Conservation (phyloP, 2,113 vertebrate species). For the Macquaria ambigua region DNA sequence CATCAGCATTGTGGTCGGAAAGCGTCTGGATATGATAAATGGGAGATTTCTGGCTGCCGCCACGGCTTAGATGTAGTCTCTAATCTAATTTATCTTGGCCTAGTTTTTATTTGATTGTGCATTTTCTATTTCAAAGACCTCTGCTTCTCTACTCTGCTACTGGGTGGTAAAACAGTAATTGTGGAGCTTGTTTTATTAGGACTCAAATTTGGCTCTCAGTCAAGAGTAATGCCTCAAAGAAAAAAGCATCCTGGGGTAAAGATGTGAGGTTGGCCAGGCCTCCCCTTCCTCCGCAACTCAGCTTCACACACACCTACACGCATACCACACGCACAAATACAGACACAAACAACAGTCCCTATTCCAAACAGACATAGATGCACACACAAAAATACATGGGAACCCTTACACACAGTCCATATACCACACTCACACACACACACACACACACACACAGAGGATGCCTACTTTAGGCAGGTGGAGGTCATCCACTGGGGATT, state of each 20-base stretch:
- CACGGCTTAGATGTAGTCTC: conserved; percentile 64
- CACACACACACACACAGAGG: conserved; percentile 47
- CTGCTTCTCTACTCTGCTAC: conserved; percentile 49
- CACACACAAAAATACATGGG: conserved; percentile 37
- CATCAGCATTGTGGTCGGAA: conserved; percentile 76
- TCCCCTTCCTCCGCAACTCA: conserved; percentile 41
- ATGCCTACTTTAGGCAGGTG: conserved; percentile 48
- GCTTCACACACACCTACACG: conserved; percentile 32
- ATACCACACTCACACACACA: conserved; percentile 32
- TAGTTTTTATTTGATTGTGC: conserved; percentile 81
- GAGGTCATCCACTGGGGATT: conserved; percentile 66
- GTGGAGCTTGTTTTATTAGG: conserved; percentile 75
- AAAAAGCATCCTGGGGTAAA: conserved; percentile 64
- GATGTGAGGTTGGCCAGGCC: conserved; percentile 67
- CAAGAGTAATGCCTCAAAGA: conserved; percentile 70
- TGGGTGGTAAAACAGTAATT: conserved; percentile 72
- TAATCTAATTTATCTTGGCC: conserved; percentile 82
- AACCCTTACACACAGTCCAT: conserved; percentile 24
- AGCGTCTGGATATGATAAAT: conserved; percentile 79
- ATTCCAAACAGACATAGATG: conserved; percentile 18
- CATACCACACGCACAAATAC: conserved; percentile 27
- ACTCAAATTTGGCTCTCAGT: conserved; percentile 76
- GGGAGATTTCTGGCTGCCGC: conserved; percentile 77
- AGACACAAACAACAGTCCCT: conserved; percentile 37
- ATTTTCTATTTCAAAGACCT: conserved; percentile 78